Base-by-base conservation (phyloP, 2,888 invertebrate species). In the Tiphia femorata region DNA sequence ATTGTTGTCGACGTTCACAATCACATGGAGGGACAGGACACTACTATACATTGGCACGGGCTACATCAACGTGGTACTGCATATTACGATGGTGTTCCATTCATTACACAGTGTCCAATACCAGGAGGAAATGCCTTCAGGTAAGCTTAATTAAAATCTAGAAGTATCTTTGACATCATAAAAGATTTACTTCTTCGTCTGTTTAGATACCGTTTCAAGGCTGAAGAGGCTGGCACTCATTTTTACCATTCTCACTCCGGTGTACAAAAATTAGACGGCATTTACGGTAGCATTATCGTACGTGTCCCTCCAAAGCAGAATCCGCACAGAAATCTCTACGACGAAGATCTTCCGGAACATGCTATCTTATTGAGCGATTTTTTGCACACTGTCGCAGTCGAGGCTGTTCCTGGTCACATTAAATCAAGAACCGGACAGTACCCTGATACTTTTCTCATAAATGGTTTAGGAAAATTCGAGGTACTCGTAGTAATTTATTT, bases 31-130 rank as follows among this genome's bases (percentile, higher is more conserved):
- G 93, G 93, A 55, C 91, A 92, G 88, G 94, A 93, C 77, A 89
- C 92, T 7, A 91, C 94, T 46, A 89, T 96, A 59, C 96, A 96
- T 83, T 96, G 95, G 95, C 96, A 96, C 80, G 96, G 96, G 63
- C 87, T 95, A 72, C 91, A 89, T 87, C 94, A 94, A 81, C 86
- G 90, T 67, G 92, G 91, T 48, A 88, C 91, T 2, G 94, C 93
- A 76, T 94, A 94, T 83, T 94, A 93, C 78, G 95, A 95, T 73
- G 95, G 95, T 64, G 94, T 95, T 33, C 94, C 94, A 10, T 92
- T 91, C 75, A 91, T 95, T 29, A 94, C 94, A 0, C 95, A 95
- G 82, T 95, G 94, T 83, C 94, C 94, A 33, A 95, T 95, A 72
- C 89, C 90, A 72, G 91, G 92, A 84, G 92, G 92, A 81, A 92